phyloP scores from a whole-genome alignment of 2,888 invertebrate genomes.

The Timandra comae region DNA sequence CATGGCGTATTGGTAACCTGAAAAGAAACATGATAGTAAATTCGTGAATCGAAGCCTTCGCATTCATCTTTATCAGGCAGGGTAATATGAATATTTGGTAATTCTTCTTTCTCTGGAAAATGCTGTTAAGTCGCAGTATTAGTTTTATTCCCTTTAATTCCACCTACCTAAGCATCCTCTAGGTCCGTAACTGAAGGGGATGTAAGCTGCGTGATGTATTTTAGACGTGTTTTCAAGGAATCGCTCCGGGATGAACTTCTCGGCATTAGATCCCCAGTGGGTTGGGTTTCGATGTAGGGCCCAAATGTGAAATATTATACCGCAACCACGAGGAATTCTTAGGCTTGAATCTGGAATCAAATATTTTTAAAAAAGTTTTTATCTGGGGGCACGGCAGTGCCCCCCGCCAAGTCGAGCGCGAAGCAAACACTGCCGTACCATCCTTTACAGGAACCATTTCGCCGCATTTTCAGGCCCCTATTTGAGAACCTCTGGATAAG shows the following conservation, averaged over 20 bases:
- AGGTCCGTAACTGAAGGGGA: slow-evolving; percentile 81
- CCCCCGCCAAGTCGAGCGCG: too few species aligned
- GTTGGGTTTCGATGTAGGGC: slow-evolving; percentile 39
- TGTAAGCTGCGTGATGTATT: slow-evolving; percentile 77
- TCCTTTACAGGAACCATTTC: too few species aligned
- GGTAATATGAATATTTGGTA: not conserved
- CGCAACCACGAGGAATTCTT: slow-evolving; percentile 25
- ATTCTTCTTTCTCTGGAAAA: too few species aligned
- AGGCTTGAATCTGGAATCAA: slow-evolving; percentile 19
- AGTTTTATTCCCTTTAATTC: not conserved
- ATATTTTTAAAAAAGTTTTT: too few species aligned
- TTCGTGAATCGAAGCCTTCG: not conserved
- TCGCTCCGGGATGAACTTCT: slow-evolving; percentile 43
- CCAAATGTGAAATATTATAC: slow-evolving; percentile 32
- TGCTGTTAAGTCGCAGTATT: too few species aligned
- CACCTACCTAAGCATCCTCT: slow-evolving; percentile 79
- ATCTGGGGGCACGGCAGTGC: too few species aligned
- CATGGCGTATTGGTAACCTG: slow-evolving; percentile 25
- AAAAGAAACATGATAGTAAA: slow-evolving; percentile 1
- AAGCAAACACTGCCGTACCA: too few species aligned
- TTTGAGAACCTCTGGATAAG: too few species aligned
- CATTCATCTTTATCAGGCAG: too few species aligned
- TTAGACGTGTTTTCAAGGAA: slow-evolving; percentile 53
- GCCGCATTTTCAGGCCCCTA: too few species aligned
- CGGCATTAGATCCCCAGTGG: slow-evolving; percentile 45